Conservation (phyloP, 2,113 vertebrate genomes). For the Oceanodroma tethys region DNA sequence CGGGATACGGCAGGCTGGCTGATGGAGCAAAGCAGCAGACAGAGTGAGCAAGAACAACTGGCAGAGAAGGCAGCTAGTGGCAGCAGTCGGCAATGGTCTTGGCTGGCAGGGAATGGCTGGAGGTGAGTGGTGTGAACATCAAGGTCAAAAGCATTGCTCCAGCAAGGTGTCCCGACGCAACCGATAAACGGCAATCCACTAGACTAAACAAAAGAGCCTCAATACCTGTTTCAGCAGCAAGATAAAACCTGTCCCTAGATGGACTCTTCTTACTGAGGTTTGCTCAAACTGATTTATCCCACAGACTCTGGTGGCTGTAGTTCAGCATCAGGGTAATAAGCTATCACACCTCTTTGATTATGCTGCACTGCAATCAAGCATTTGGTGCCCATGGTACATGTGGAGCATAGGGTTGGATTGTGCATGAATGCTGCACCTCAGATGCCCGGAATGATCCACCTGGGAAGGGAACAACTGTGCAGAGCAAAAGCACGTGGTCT, state of each 20-base stretch:
- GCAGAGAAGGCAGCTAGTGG: background rate
- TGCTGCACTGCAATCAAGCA: background rate
- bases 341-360: background rate
- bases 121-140: background rate
- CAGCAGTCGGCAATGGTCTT: background rate
- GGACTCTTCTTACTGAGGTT: background rate
- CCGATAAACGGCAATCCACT: background rate
- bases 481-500: background rate
- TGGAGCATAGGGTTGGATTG: background rate
- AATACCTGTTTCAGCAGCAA: background rate
- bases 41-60: slow-evolving; percentile 31
- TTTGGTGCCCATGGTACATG: background rate
- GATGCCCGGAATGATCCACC: background rate
- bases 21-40: background rate
- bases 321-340: background rate
- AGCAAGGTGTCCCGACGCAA: background rate
- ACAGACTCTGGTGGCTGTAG: background rate
- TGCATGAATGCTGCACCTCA: background rate
- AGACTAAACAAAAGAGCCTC: background rate
- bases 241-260: background rate
- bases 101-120: background rate
- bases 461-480: background rate
- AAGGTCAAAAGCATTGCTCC: background rate
- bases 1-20: background rate
- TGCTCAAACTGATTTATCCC: background rate